phyloP scores from a whole-genome alignment of 2,888 invertebrate species.

The Folsomia manolachei region DNA sequence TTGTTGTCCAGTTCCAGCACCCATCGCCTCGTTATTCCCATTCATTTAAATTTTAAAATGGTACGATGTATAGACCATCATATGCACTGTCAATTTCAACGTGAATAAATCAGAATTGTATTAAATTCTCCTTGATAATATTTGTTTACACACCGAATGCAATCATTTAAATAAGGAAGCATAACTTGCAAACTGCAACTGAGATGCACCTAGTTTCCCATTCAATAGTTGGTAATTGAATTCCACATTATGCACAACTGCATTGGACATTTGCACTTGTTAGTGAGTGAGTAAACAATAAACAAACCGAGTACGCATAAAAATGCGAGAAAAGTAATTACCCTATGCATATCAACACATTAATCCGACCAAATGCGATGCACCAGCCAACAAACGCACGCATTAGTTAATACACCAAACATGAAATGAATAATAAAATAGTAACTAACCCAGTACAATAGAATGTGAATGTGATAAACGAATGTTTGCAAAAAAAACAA shows the following conservation, averaged over 20 bases:
- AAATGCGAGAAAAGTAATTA: not conserved
- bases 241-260: not conserved
- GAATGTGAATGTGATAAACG: not conserved
- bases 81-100: too few species aligned
- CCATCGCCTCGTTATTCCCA: too few species aligned
- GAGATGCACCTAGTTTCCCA: too few species aligned
- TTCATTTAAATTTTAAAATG: too few species aligned
- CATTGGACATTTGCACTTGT: not conserved
- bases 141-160: too few species aligned
- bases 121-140: too few species aligned
- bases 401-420: not conserved
- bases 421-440: constrained; percentile 1
- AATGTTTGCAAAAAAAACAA: not conserved
- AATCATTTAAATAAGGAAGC: too few species aligned
- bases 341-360: not conserved
- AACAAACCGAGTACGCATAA: not conserved
- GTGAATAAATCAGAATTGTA: too few species aligned
- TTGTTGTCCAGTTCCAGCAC: too few species aligned
- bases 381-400: too few species aligned
- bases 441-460: constrained; percentile 2
- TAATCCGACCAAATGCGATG: not conserved
- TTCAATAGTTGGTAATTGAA: not conserved
- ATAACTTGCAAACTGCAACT: too few species aligned
- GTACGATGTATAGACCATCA: too few species aligned
- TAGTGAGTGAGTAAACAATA: not conserved